These are phyloP conservation scores for Perca fluviatilis DNA, from an alignment of 2,113 vertebrate species.

Conservation along the genomic window DNA sequence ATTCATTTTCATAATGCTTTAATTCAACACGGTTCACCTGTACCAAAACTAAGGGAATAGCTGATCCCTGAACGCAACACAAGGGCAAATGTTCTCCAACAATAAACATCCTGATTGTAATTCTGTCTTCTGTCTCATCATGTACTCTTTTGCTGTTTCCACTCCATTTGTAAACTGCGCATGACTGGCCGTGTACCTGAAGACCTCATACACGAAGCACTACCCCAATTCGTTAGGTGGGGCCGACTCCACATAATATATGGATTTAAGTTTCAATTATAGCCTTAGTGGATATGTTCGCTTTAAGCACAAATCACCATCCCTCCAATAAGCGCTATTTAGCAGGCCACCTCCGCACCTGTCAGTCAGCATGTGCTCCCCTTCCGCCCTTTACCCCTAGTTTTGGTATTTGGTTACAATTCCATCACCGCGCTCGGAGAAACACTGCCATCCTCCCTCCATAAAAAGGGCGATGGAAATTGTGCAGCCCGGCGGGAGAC, in stretches of 20 bases:
- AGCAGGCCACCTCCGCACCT: slow-evolving; percentile 77
- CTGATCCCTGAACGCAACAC: slow-evolving; percentile 8
- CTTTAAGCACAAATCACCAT: slow-evolving; percentile 42
- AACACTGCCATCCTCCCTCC: slow-evolving; percentile 59
- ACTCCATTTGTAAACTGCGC: neutral
- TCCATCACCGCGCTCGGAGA: slow-evolving; percentile 67
- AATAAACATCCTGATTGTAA: slow-evolving; percentile 66
- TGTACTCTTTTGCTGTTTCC: slow-evolving; percentile 11
- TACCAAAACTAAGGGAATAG: slow-evolving; percentile 24
- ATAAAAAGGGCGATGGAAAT: no score
- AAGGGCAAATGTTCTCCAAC: slow-evolving; percentile 26
- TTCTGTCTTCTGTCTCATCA: slow-evolving; percentile 34
- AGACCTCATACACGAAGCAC: neutral
- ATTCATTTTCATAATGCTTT: slow-evolving; percentile 29
- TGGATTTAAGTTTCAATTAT: slow-evolving; percentile 56
- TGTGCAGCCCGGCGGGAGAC: no score
- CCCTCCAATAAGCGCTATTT: slow-evolving; percentile 50
- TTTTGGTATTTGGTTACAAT: slow-evolving; percentile 80
- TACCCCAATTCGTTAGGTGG: slow-evolving; percentile 29
- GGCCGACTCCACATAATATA: slow-evolving; percentile 7
- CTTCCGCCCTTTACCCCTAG: slow-evolving; percentile 65
- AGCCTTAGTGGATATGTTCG: slow-evolving; percentile 48
- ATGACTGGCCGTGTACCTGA: slow-evolving; percentile 1
- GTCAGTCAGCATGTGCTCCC: slow-evolving; percentile 78
- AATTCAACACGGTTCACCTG: slow-evolving; percentile 26